phyloP scores from a whole-genome alignment of 2,113 vertebrate genomes.

The Sinocyclocheilus maitianheensis region DNA sequence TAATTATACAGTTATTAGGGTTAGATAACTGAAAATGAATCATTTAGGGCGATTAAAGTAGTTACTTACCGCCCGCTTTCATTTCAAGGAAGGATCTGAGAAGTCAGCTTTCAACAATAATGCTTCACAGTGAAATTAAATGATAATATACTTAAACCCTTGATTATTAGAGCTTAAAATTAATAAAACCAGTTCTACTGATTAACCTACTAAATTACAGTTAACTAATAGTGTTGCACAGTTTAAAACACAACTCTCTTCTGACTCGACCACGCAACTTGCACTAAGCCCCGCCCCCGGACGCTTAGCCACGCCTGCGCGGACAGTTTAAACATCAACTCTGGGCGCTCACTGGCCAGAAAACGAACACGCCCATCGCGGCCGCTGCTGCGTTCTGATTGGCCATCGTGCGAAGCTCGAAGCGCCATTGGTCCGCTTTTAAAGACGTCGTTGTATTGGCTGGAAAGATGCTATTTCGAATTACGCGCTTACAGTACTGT shows the following conservation, averaged over 20 bases:
- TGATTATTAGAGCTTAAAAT: not conserved
- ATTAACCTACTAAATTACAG: not conserved
- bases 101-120: not conserved
- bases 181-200: not conserved
- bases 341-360: constrained; percentile 62
- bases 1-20: not conserved
- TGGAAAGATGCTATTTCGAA: constrained; percentile 72
- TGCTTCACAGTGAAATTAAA: constrained; percentile 8
- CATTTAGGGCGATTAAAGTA: not conserved
- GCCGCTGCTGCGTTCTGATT: constrained; percentile 49
- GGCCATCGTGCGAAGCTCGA: not conserved
- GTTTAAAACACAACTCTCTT: constrained; percentile 43
- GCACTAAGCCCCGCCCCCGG: constrained; percentile 63
- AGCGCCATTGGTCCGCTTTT: constrained; percentile 57
- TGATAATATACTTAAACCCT: not conserved
- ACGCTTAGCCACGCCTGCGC: constrained; percentile 71
- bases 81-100: constrained; percentile 67
- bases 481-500: constrained; percentile 67
- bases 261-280: constrained; percentile 67
- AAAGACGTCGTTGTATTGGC: constrained; percentile 63
- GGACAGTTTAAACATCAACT: constrained; percentile 75
- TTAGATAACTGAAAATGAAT: not conserved
- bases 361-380: constrained; percentile 1
- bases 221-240: not conserved
- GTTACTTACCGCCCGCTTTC: constrained; percentile 80